These are phyloP conservation scores for Pyralis farinalis DNA, from an alignment of 2,888 invertebrate genomes.

Conservation along the genomic window DNA sequence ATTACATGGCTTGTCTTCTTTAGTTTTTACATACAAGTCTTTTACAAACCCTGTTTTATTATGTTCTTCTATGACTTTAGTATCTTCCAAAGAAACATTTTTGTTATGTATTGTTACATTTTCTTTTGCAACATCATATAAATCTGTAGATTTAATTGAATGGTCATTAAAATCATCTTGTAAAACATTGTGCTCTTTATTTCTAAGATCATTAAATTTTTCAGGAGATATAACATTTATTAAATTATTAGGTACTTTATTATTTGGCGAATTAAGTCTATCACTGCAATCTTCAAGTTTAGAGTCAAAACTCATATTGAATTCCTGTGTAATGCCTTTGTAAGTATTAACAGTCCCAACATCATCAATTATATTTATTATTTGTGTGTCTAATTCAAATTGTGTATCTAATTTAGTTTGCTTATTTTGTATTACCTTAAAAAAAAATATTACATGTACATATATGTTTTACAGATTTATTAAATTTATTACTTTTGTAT, in stretches of 20 bases:
- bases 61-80: neutral
- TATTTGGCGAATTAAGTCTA: neutral
- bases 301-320: constrained; percentile 38
- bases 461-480: neutral
- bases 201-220: too few relatives aligned
- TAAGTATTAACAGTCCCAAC: constrained; percentile 43
- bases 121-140: neutral
- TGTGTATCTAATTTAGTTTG: constrained; percentile 56
- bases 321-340: constrained; percentile 50
- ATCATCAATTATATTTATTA: constrained; percentile 52
- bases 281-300: constrained; percentile 7
- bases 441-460: constrained; percentile 15
- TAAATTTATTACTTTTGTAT: too few relatives aligned
- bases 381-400: constrained; percentile 56
- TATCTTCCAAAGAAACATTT: neutral
- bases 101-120: neutral
- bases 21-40: too few relatives aligned
- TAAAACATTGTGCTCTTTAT: constrained; percentile 9
- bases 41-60: neutral
- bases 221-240: too few relatives aligned
- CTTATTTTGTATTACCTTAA: constrained; percentile 28
- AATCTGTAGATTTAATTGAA: neutral
- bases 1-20: neutral
- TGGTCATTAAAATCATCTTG: constrained; percentile 5
- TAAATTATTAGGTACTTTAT: too few relatives aligned